Evolutionary conservation across 2,797 vertebrate genomes (phyloP), one percentile per base, ranked within the genome.

Genomic region (Pipistrellus kuhlii): DNA sequence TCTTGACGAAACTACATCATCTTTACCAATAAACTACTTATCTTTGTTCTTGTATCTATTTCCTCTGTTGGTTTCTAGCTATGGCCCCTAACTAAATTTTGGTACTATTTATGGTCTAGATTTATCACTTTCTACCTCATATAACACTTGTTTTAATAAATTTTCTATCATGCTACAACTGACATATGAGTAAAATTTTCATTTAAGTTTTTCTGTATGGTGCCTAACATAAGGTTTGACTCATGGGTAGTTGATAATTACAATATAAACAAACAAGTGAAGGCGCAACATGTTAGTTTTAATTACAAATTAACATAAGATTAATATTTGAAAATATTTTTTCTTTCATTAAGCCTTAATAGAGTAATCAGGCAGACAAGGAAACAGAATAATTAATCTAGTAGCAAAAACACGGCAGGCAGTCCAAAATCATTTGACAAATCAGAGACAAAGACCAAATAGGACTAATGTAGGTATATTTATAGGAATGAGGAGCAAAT

Each of bases 201-300:
- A 53, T 80, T 90, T 92, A 68, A n/a, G 48, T 82, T 88, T 87
- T 88, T 71, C n/a, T 18, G 14, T 77, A 1, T 53, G 23, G 41
- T 88, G 32, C 5, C 25, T 84, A 57, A 23, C n/a, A 46, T 55
- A 82, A 81, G 9, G 4, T 81, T 75, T 23, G 25, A 89, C 57
- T 35, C 8, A 55, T 53, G 32, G 23, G 21, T 57, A 30, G 27
- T 46, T 81, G 46, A 90, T 55, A 62, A 87, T 59, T 81, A 21
- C 83, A 80, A 94, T 81, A 21, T 86, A 80, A 94, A 69, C 23
- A 88, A 81, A 11, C 6, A 41, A 88, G 76, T 77, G 87, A 82
- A 81, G n/a, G 14, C 17, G 78, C 1, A 41, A 13, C 1, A 18
- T 83, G 18, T 88, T 38, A 88, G 7, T 77, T 32, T 25, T 68